Evolutionary conservation across 2,113 vertebrate species (phyloP), one percentile per base, ranked within the genome.

Genomic region (Pachyramphus minor): DNA sequence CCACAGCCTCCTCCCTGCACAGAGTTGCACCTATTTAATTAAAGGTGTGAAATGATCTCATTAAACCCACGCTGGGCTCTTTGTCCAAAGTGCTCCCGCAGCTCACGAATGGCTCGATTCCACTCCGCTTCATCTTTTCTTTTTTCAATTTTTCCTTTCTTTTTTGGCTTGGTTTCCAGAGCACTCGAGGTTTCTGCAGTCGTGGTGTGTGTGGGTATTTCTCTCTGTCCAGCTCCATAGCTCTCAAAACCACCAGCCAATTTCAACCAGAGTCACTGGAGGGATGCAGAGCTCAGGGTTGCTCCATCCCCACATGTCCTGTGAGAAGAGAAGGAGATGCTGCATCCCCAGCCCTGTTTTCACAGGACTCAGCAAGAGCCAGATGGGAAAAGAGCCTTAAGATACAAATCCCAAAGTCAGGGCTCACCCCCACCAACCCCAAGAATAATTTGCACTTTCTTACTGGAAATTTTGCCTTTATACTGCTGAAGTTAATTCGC

Each of bases 31-130:
- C 86, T 93, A 41, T 78, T 93, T 89, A 93, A 92, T 92, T 93
- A 82, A 83, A 97, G 35, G 87, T 95, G 87, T 87, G 94, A 96
- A 96, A 90, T 71, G 47, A 89, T 78, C 74, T 94, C 77, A 87
- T 87, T 95, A 94, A 87, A 89, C 28, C 66, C 30, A 3, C 52
- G 30, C 66, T 73, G 84, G 45, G 39, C 49, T 87, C 64, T 95
- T 68, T 60, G 80, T 95, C 56, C 76, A 74, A 8, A 63, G 75
- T 39, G 42, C 47, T 95, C 55, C 39, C 11, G 58, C 72, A 84
- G 55, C 59, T 80, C 19, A 71, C 3, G 0, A 89, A 84, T 75
- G 64, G 56, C 68, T 90, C 14, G 0, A 50, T 92, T 93, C 85
- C 82, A 83, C 41, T 35, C 35, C 30, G n/a, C 33, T 77, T 88